Base-by-base conservation (phyloP, 2,888 invertebrate genomes). In the Caradrina kadenii region DNA sequence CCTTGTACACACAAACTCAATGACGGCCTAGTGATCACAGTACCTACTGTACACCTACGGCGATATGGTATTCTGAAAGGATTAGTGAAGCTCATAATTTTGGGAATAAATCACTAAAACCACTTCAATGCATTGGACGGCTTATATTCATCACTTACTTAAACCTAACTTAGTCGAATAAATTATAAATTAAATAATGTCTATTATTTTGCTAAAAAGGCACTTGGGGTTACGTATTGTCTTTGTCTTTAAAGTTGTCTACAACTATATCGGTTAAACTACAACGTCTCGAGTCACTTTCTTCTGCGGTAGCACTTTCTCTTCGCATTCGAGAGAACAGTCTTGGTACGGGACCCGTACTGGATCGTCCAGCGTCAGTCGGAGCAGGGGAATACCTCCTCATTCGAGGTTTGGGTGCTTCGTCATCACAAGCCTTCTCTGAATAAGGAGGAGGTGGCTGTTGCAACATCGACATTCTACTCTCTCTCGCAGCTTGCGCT, bases 261-360 rank as follows among this genome's bases (percentile, higher is more conserved):
- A 96, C 93, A 77, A 94, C 94, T 85, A 96, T 87, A 81, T 96
- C 96, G 54, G 95, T 96, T 77, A 96, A 87, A 86, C 96, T 96
- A 65, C 91, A 90, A 61, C 96, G 91, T 82, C 96, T 91, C 4
- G 93, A 93, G 82, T 87, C 89, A 68, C 84, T 87, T 61, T 92
- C 93, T 74, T 94, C 94, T 71, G 86, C 87, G 63, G 90, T 73
- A 80, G 84, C 81, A 80, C 92, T 94, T 65, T 96, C 96, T 85
- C 93, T 94, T 52, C 94, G 91, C 79, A 93, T 92, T 67, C 94
- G 91, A 1, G 94, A 93, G 76, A 91, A 96, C n/a, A 95, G 90
- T 85, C 96, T 92, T 13, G 94, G 93, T 10, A 96, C 92, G 31
- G 96, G 95, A 26, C 93, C 94, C 1, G 90, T 90, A 60, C 87